Base-by-base conservation (phyloP, 37 sponge, comb jelly and placozoan genomes). In the Crambe crambe region DNA sequence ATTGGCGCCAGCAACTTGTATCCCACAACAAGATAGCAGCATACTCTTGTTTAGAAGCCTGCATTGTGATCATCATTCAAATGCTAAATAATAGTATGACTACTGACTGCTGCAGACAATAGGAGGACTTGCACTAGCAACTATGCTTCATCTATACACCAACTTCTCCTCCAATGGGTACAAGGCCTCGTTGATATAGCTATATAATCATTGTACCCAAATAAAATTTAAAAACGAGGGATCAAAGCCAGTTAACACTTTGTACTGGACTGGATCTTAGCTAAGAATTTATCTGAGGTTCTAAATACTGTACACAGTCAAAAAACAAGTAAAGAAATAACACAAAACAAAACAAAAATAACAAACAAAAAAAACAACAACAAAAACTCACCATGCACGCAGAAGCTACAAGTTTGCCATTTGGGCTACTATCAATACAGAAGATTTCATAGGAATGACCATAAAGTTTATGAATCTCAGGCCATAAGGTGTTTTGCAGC, bases 401-500 rank as follows among this genome's bases (percentile, higher is more conserved):
- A 25, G 97, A 93, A 10, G 97, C 97, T n/a, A 96, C 56, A 9
- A 83, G 58, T 3, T 70, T 56, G 17, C 94, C 89, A 57, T 84
- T 68, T 4, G 88, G 81, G 37, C 78, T 70, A 64, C 81, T 68
- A 31, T 88, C 85, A 51, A 93, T 57, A 36, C 82, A 79, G 74
- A 74, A 96, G 51, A 96, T n/a, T 70, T 96, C 97, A 68, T 86
- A 96, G 1, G 89, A 83, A 79, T 96, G 97, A 0, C 94, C 97
- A 61, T 96, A 96, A 80, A 96, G 74, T 63, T 96, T 96, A 70
- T 88, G 95, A 5, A 71, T 82, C 76, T 96, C 97, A n/a, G 97
- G 97, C 97, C 97, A 96, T 0, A 96, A 86, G 15, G 94, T 96
- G 84, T 87, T 88, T 68, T 96, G 97, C 21, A 96, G 80, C 0